Conservation (phyloP, 2,113 vertebrate species). For the Rostratula benghalensis region DNA sequence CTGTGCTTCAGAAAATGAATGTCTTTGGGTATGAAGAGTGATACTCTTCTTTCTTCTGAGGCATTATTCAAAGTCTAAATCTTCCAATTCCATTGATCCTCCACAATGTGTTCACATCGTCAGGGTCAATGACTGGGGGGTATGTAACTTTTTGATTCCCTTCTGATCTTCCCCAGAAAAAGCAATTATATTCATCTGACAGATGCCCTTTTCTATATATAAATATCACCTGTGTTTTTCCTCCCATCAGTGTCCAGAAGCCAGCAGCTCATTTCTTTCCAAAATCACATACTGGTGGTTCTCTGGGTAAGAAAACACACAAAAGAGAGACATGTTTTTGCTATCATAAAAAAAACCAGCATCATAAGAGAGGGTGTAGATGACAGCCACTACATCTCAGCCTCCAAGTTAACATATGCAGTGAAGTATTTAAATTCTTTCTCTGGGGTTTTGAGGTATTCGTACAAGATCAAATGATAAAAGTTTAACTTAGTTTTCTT, state of each 20-base stretch:
- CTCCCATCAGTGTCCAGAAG: slow-evolving; percentile 83
- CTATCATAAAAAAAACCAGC: not conserved
- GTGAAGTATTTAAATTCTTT: not conserved
- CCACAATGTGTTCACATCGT: not conserved
- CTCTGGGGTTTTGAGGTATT: not conserved
- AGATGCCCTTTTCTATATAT: not conserved
- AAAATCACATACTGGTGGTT: slow-evolving; percentile 96
- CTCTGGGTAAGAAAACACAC: slow-evolving; percentile 82
- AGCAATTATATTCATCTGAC: not conserved
- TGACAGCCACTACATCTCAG: not conserved
- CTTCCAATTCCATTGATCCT: not conserved
- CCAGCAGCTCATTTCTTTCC: slow-evolving; percentile 87
- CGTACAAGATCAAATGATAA: not conserved
- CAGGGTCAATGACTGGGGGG: not conserved
- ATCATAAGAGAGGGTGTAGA: not conserved
- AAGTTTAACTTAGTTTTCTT: not conserved
- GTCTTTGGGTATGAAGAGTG: not conserved
- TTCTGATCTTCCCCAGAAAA: too few species aligned
- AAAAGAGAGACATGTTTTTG: not conserved
- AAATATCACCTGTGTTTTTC: slow-evolving; percentile 44
- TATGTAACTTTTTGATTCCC: not conserved
- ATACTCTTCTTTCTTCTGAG: not conserved
- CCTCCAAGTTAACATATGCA: not conserved
- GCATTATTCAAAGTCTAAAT: not conserved
- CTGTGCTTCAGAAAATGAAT: not conserved